Evolutionary conservation across 2,888 invertebrate genomes (phyloP), one percentile per base, ranked within the genome.

Genomic region (Drosophila phalerata): DNA sequence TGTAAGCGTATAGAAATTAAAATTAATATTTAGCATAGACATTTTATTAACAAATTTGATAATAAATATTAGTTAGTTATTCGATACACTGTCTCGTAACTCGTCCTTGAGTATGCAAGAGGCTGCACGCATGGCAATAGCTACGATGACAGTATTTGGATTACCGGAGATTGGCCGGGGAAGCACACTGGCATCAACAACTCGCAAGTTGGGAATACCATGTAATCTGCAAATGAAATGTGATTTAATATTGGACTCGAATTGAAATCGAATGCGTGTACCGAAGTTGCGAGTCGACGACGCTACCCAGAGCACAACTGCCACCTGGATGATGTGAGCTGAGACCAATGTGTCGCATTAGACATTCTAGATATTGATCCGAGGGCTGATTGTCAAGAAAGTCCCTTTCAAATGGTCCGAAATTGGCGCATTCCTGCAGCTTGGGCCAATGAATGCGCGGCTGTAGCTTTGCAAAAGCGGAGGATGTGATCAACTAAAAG

Each of bases 301-400:
- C 97, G 3, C 94, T 93, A 2, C 96, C 97, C 91, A 97, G 96
- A 37, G 95, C 94, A 87, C 96, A 96, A 0, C 96, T 96, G 11
- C 97, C 97, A 0, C 95, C 96, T 0, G 95, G 96, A 91, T 97
- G 97, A 90, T 97, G 97, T 0, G 96, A 96, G 0, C 96, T 94
- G 25, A 96, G 93, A 0, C 94, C 95, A 9, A 94, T 94, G 37
- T 94, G 94, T 61, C 95, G 93, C 63, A 96, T 92, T 15, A 95
- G 88, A 84, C 96, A 96, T 77, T 95, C 95, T 49, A 96, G 83
- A 85, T 94, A 96, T 5, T 93, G 92, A 62, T 94, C 93, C 5
- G 93, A 93, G 8, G 92, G 92, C 5, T 78, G 69, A 69, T 92
- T 88, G 15, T 79, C 73, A 2, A 73, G 8, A 34, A 91, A 91